Conservation (phyloP, 1,140 invertebrate genomes). For the Capitella teleta region DNA sequence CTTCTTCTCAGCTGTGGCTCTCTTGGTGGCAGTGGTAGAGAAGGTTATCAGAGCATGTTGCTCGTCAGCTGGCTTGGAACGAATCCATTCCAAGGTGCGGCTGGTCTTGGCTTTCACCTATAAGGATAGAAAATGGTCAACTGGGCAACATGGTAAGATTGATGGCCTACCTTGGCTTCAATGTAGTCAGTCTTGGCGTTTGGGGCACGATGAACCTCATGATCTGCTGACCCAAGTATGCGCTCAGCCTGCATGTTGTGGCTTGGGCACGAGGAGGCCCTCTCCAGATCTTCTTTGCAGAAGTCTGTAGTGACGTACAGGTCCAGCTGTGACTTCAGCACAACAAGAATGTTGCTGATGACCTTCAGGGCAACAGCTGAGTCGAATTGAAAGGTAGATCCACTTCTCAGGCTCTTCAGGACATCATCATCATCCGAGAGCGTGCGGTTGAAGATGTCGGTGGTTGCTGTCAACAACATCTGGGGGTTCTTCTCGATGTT, state of each 20-base stretch:
- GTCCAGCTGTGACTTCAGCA: background rate
- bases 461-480: background rate
- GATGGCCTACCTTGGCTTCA: constrained; percentile 1
- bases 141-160: too few species aligned
- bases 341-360: background rate
- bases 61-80: too few species aligned
- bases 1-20: too few species aligned
- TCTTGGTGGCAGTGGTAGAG: too few species aligned
- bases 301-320: background rate
- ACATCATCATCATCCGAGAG: background rate
- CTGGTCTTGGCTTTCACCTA: too few species aligned
- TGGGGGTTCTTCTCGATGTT: background rate
- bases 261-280: background rate
- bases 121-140: too few species aligned
- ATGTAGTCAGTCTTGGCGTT: background rate
- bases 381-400: background rate
- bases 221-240: background rate
- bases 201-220: background rate
- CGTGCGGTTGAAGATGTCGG: background rate
- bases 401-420: too few species aligned
- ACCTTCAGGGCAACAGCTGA: background rate
- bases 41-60: too few species aligned
- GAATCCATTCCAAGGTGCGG: too few species aligned
- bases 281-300: background rate
- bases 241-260: background rate